phyloP scores from a whole-genome alignment of 2,888 invertebrate species.

The Drosophila falleni region DNA sequence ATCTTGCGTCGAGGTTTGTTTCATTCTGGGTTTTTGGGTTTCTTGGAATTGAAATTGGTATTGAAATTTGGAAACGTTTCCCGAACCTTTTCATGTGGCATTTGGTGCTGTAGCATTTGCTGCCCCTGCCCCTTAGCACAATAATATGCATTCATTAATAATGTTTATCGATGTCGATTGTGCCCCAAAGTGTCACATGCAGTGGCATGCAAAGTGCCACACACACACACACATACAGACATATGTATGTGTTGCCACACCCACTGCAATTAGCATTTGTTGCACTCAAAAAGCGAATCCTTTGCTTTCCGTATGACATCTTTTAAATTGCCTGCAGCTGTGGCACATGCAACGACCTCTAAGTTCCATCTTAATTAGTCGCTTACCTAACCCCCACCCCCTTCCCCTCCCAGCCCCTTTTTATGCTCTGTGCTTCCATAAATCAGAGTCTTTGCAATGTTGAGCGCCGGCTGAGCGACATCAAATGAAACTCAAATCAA shows the following conservation, averaged over 20 bases:
- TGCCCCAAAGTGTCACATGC: constrained; percentile 25
- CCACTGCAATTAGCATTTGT: constrained; percentile 21
- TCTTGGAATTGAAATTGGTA: constrained; percentile 21
- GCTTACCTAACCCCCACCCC: constrained; percentile 20
- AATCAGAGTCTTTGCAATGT: constrained; percentile 31
- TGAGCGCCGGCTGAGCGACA: constrained; percentile 71
- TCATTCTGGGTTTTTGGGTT: constrained; percentile 18
- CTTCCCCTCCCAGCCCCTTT: background rate
- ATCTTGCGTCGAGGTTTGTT: constrained; percentile 52
- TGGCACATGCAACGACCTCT: constrained; percentile 32
- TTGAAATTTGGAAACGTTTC: constrained; percentile 13
- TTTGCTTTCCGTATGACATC: constrained; percentile 2
- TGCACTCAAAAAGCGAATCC: constrained; percentile 8
- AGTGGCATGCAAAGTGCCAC: constrained; percentile 4
- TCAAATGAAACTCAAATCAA: constrained; percentile 83
- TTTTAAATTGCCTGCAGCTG: constrained; percentile 54
- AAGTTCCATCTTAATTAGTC: constrained; percentile 51
- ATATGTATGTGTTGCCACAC: background rate
- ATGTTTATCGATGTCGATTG: constrained; percentile 67
- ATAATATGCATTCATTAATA: constrained; percentile 76
- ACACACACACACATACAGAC: background rate
- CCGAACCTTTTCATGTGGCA: constrained; percentile 32
- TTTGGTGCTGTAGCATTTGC: constrained; percentile 1
- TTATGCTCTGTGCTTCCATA: constrained; percentile 12
- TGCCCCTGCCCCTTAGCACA: constrained; percentile 6